phyloP scores from a whole-genome alignment of 2,113 vertebrate genomes.

The Turdus rufiventris region DNA sequence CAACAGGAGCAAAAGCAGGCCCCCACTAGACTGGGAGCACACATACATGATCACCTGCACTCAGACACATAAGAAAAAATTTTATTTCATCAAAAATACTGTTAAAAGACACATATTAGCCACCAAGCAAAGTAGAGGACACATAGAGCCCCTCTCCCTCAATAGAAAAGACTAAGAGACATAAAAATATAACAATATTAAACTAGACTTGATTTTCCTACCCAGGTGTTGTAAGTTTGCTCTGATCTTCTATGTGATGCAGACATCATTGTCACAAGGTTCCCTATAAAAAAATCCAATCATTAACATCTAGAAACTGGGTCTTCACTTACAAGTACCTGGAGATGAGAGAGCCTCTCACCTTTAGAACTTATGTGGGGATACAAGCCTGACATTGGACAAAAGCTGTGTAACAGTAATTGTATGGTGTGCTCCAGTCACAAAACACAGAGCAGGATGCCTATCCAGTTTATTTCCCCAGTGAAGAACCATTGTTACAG shows the following conservation, averaged over 20 bases:
- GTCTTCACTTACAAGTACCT: neutral
- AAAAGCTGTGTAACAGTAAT: neutral
- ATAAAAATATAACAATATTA: neutral
- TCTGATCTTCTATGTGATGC: neutral
- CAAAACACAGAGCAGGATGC: neutral
- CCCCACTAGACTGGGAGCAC: neutral
- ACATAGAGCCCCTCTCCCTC: neutral
- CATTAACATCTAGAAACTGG: neutral
- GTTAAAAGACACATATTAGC: neutral
- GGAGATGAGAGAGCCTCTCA: neutral
- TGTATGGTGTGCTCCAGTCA: neutral
- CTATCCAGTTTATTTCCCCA: neutral
- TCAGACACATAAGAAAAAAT: neutral
- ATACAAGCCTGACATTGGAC: neutral
- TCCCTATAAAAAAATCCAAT: neutral
- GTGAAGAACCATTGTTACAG: neutral
- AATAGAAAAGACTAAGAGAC: neutral
- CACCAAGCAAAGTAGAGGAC: neutral
- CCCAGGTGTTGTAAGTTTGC: neutral
- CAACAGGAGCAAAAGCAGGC: neutral
- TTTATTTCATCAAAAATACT: neutral
- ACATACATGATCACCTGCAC: neutral
- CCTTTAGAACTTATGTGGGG: neutral
- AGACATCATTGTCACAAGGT: neutral
- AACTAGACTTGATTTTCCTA: neutral